Evolutionary conservation across 1,140 invertebrate species (phyloP), one percentile per base, ranked within the genome.

Genomic region (Meloidogyne floridensis): DNA sequence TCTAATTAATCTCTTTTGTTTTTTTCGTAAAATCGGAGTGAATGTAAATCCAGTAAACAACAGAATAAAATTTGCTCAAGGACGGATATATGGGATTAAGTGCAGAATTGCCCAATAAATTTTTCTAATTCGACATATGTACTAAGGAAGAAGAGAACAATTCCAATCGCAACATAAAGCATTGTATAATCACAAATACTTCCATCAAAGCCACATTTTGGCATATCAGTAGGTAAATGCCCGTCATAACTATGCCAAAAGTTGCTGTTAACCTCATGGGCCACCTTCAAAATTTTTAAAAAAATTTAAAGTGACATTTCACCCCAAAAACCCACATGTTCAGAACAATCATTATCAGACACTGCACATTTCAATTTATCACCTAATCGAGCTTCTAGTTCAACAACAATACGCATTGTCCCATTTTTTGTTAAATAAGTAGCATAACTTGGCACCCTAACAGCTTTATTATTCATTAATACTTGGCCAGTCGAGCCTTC

Each of bases 391-490:
- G 88, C 88, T 59, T 83, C 86, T 18, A 89, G 69, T 80, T 89
- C 88, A 3, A 89, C 87, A 2, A 89, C 89, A 65, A 89, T 90
- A 65, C 83, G 84, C 78, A 89, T 82, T 9, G 87, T 85, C 43
- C 87, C 84, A 73, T 89, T 89, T 20, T 78, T 81, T n/a, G 86
- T 81, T 74, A 85, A 82, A 77, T 89, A 90, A 13, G 81, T 83
- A 51, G 81, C 81, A 84, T 89, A 89, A 43, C 86, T 89, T 0
- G 88, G 88, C 13, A 90, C 89, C 32, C 88, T 71, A 32, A 90
- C 87, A 20, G 82, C 88, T 59, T 90, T 90, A 70, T 88, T 88
- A 73, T 89, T 89, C 81, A 89, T 89, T 11, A 89, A 54, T 15
- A 89, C 88, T 87, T 90, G 88, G 9, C 88, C 88, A 10, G 88